Conservation (phyloP, 2,113 vertebrate species). For the Pantherophis guttatus region DNA sequence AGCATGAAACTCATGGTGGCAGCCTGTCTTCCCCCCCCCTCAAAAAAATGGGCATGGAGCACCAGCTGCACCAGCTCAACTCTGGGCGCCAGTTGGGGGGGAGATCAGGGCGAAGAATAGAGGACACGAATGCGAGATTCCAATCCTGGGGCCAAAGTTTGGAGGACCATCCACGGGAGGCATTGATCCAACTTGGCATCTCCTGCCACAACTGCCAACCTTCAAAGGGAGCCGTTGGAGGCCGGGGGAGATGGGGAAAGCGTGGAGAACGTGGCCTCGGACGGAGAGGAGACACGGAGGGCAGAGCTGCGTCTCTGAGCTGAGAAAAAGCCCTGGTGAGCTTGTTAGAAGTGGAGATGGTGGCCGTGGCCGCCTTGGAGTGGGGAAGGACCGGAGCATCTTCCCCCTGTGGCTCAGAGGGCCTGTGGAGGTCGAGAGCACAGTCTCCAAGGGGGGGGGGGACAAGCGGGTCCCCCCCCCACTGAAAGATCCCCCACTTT, state of each 20-base stretch:
- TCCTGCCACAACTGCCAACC: not conserved
- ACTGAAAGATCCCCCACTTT: too few relatives aligned
- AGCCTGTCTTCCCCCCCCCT: too few relatives aligned
- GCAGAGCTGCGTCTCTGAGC: not conserved
- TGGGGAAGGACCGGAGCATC: not conserved
- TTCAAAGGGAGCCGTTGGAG: not conserved
- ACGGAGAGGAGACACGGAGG: not conserved
- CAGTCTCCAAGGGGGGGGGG: not conserved
- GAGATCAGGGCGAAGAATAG: not conserved
- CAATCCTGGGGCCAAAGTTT: not conserved
- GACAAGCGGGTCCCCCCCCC: not conserved
- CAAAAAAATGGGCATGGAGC: not conserved
- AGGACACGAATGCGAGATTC: fast-evolving
- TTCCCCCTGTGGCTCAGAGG: not conserved
- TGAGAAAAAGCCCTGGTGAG: not conserved
- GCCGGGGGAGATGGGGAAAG: not conserved
- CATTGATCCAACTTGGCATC: not conserved
- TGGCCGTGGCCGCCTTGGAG: not conserved
- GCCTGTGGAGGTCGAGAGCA: not conserved
- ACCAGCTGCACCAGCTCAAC: not conserved
- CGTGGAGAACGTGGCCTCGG: not conserved
- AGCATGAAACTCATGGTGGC: not conserved
- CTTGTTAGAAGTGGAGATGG: not conserved
- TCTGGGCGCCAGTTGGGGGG: not conserved
- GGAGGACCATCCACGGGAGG: not conserved